Evolutionary conservation across 1,140 invertebrate genomes (phyloP), one percentile per base, ranked within the genome.

Genomic region (Olivierus martensii): DNA sequence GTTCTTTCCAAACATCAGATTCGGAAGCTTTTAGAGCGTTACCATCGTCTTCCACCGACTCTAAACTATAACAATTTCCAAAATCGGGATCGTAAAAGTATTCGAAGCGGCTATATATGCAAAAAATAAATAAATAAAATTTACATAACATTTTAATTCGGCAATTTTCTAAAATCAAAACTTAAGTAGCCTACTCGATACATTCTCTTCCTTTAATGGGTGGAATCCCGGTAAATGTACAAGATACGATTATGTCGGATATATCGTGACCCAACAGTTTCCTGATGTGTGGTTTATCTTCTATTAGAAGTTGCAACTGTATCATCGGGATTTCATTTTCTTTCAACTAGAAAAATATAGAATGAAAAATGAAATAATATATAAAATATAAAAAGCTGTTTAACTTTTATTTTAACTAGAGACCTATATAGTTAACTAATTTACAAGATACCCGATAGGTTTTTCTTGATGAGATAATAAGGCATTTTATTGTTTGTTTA

Each of bases 1-100:
- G 22, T 41, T 52, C 52, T 43, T 53, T 45, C 55, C 55, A 57
- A 35, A 57, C 51, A 49, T 57, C 55, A n/a, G 51, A 43, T 51
- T 57, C 55, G 4, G 47, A 46, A 10, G 55, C 55, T 22, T 50
- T 19, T 5, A 57, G n/a, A 2, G 15, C 15, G 0, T 43, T 3
- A 12, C 52, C 55, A 18, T 35, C 37, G 18, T 45, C 52, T 17
- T 48, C 28, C 6, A 22, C 21, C 12, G 38, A 17, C 10, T 48
- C 47, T 6, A 57, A 42, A 12, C 46, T 50, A 14, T 45, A 53
- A 18, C 55, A 57, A 28, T 57, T 57, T 1, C 55, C 55, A 12
- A 43, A 57, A 45, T 53, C 55, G 1, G 55, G 55, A 41, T 57
- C 55, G n/a, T 57, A 57, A 37, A 11, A 39, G n/a, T 49, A 38